These are phyloP conservation scores for Gallirallus australis DNA, from an alignment of 2,797 vertebrate species.

Conservation along the genomic window DNA sequence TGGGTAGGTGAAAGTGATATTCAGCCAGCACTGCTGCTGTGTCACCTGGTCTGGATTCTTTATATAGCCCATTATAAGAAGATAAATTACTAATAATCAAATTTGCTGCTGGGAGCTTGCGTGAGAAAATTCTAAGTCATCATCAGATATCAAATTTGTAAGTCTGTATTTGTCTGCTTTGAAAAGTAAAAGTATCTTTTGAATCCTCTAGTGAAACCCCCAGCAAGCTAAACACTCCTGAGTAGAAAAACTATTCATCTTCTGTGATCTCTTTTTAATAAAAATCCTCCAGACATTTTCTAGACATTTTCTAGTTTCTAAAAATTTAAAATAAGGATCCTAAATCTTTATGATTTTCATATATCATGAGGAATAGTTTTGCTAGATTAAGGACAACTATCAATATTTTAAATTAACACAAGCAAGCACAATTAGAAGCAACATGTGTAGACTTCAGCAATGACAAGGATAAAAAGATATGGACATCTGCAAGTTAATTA, in stretches of 20 bases:
- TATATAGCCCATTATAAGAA: fast-evolving
- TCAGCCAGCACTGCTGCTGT: not conserved
- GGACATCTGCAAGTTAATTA: not conserved
- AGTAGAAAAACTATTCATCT: not conserved
- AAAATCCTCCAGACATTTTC: not conserved
- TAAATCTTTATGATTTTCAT: not conserved
- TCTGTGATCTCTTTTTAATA: not conserved
- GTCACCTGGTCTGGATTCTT: no score
- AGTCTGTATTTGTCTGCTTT: not conserved
- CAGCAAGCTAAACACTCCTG: not conserved
- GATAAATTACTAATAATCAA: not conserved
- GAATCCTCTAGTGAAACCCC: not conserved
- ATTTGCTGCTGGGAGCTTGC: not conserved
- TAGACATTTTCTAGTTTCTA: not conserved
- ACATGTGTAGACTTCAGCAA: not conserved
- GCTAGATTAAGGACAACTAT: not conserved
- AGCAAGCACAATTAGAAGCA: not conserved
- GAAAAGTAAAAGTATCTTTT: not conserved
- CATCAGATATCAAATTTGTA: fast-evolving
- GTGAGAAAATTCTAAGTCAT: not conserved
- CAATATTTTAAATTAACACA: not conserved
- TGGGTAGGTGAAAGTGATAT: not conserved
- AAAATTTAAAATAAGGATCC: not conserved
- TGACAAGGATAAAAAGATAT: not conserved
- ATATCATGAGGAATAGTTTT: not conserved